Percentiles rank a stretch among this genome's conserved stretches.
Conservation (phyloP, 1,140 invertebrate species). For the Drosophila sechellia region DNA sequence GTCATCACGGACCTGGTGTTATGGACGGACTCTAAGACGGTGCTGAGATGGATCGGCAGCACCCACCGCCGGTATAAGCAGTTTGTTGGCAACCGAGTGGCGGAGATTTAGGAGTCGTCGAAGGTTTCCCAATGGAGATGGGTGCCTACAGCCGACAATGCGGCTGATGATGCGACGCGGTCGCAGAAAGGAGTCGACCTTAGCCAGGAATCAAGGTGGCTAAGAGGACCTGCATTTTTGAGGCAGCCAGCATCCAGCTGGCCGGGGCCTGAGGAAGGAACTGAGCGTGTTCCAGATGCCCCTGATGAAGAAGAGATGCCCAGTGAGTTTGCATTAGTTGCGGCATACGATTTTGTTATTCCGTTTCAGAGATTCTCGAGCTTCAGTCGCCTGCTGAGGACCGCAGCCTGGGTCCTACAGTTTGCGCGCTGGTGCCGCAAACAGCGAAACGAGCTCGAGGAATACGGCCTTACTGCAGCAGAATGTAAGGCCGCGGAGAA, state of each 20-base stretch:
- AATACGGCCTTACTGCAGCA: neutral
- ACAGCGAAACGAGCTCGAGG: neutral
- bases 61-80: constrained; percentile 17
- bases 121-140: neutral
- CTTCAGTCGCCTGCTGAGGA: neutral
- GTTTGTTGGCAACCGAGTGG: constrained; percentile 65
- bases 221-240: neutral
- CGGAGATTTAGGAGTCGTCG: constrained; percentile 50
- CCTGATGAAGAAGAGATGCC: constrained; percentile 7
- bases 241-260: neutral
- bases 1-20: neutral
- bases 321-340: constrained; percentile 5
- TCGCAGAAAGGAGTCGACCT: no score
- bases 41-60: neutral
- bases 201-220: no score
- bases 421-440: constrained; percentile 5
- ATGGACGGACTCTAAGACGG: no score
- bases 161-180: no score
- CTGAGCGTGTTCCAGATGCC: neutral
- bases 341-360: neutral
- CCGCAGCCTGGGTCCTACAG: neutral
- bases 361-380: neutral
- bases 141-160: no score
- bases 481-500: constrained; percentile 1
- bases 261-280: neutral